Percentiles rank a stretch among this genome's conserved stretches.
phyloP scores from a whole-genome alignment of 2,888 invertebrate genomes.

The Oxystoma pomonae region DNA sequence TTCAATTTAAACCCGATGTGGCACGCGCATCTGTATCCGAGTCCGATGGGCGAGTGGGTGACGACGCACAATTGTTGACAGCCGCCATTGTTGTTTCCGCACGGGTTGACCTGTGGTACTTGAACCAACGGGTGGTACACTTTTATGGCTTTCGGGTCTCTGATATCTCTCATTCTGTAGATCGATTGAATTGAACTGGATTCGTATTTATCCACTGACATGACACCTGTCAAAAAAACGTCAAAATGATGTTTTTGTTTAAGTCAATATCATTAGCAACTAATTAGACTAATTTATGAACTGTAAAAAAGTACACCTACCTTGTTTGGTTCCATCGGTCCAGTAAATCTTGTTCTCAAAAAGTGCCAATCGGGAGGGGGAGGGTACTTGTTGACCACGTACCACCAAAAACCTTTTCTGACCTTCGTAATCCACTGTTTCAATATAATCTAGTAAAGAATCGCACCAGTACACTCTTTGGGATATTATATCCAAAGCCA shows the following conservation, averaged over 20 bases:
- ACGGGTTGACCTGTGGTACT: slow-evolving; percentile 65
- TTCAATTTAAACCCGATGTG: slow-evolving; percentile 80
- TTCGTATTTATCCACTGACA: slow-evolving; percentile 58
- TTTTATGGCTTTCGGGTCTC: slow-evolving; percentile 80
- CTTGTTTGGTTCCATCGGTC: slow-evolving; percentile 80
- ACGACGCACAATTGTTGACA: slow-evolving; percentile 95
- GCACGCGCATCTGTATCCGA: slow-evolving; percentile 84
- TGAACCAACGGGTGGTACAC: slow-evolving; percentile 78
- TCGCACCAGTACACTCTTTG: slow-evolving; percentile 96
- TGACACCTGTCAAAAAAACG: slow-evolving; percentile 11
- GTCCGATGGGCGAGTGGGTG: slow-evolving; percentile 63
- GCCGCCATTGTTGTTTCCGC: slow-evolving; percentile 81
- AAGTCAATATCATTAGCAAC: background rate
- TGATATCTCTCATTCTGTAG: slow-evolving; percentile 73
- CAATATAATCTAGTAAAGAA: slow-evolving; percentile 90
- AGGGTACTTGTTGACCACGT: slow-evolving; percentile 80
- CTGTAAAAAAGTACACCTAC: too few relatives aligned
- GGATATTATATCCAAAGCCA: slow-evolving; percentile 86
- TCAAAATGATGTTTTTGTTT: background rate
- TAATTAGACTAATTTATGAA: slow-evolving; percentile 75
- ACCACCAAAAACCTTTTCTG: slow-evolving; percentile 74
- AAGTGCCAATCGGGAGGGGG: slow-evolving; percentile 75
- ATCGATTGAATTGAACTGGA: slow-evolving; percentile 75
- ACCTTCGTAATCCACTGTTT: slow-evolving; percentile 92
- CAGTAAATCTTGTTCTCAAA: slow-evolving; percentile 87